Conservation (phyloP, 2,113 vertebrate species). For the Zosterops lateralis region DNA sequence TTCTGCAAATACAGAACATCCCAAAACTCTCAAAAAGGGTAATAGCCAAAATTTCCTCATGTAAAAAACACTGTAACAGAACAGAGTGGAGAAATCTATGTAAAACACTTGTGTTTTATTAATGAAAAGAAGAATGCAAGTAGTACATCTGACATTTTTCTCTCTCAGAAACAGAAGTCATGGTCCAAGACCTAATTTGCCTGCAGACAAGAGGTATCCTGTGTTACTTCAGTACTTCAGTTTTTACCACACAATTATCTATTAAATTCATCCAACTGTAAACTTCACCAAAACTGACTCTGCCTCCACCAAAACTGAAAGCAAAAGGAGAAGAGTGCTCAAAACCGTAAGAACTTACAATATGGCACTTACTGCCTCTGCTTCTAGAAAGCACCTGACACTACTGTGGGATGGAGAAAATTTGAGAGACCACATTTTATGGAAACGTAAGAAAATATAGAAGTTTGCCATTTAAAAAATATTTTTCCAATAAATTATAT, state of each 20-base stretch:
- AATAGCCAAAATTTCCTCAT: background rate
- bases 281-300: background rate
- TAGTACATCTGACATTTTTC: background rate
- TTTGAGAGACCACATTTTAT: background rate
- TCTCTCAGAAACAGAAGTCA: background rate
- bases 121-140: background rate
- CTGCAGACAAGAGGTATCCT: constrained; percentile 3
- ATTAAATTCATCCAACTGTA: background rate
- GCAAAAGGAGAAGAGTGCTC: background rate
- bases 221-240: background rate
- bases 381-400: background rate
- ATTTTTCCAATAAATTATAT: background rate
- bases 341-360: background rate
- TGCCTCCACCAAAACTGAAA: background rate
- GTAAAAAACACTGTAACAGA: background rate
- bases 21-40: background rate
- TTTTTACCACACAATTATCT: background rate
- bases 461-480: background rate
- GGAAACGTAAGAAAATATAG: background rate
- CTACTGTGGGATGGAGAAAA: background rate
- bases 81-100: background rate
- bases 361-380: background rate
- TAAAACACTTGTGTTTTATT: background rate
- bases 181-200: background rate
- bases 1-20: background rate